These are phyloP conservation scores for Holacanthella duospinosa DNA, from an alignment of 2,888 invertebrate species.

Conservation along the genomic window DNA sequence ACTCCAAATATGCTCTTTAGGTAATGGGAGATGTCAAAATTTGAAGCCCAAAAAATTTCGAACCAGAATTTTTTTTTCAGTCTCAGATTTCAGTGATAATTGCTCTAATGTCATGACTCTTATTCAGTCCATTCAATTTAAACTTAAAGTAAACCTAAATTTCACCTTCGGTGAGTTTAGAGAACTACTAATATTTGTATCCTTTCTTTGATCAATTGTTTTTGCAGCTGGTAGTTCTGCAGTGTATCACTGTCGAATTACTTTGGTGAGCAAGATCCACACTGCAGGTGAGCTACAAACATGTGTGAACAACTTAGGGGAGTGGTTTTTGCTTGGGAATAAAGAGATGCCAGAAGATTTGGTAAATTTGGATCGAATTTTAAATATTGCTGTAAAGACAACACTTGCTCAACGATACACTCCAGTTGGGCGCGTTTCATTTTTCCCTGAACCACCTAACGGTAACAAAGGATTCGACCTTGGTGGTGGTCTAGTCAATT, in stretches of 20 bases:
- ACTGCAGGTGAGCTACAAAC: neutral
- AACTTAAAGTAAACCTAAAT: no score
- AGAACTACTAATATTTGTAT: no score
- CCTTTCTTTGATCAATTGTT: no score
- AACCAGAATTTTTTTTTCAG: no score
- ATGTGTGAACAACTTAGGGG: neutral
- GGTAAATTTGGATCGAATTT: neutral
- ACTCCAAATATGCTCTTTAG: no score
- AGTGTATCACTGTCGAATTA: neutral
- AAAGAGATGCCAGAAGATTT: neutral
- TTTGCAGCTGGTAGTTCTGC: no score
- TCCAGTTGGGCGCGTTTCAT: neutral
- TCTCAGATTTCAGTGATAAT: no score
- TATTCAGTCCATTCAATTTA: neutral
- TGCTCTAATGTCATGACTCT: no score
- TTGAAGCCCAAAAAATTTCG: no score
- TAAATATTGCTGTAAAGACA: neutral
- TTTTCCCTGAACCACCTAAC: neutral
- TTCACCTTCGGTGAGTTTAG: no score
- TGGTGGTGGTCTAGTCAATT: slow-evolving; percentile 14
- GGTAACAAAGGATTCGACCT: neutral
- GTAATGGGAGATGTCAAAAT: no score
- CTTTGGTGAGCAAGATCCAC: neutral
- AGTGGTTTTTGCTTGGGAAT: neutral
- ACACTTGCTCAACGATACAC: neutral